A percentile compares a stretch with the other conserved stretches of the same genome.
These are phyloP conservation scores for Solenopsis invicta DNA, from an alignment of 1,140 invertebrate species.

Conservation along the genomic window DNA sequence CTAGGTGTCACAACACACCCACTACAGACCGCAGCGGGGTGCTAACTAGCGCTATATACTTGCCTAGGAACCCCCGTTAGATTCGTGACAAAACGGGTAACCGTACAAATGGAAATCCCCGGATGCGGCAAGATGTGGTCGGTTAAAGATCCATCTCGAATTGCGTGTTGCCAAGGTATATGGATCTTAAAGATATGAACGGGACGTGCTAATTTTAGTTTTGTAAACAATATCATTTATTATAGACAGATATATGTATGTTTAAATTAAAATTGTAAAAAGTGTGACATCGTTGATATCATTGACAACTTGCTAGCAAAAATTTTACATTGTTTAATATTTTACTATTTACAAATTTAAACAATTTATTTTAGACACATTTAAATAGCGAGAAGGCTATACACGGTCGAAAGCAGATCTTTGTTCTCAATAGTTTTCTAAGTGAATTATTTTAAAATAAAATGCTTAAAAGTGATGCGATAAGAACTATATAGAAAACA, in stretches of 20 bases:
- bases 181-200: background rate
- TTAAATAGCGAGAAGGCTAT: no score
- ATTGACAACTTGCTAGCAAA: background rate
- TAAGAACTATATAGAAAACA: background rate
- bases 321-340: background rate
- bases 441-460: background rate
- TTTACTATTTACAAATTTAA: background rate
- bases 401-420: no score
- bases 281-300: background rate
- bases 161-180: background rate
- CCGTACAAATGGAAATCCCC: background rate
- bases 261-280: background rate
- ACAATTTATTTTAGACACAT: background rate
- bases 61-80: conserved; percentile 68
- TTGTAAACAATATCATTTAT: background rate
- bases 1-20: conserved; percentile 84
- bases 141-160: conserved; percentile 3
- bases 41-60: conserved; percentile 82
- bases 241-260: background rate
- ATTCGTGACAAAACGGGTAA: conserved; percentile 34
- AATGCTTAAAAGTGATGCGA: background rate
- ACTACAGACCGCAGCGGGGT: conserved; percentile 81
- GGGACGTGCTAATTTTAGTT: background rate
- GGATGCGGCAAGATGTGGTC: background rate
- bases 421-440: no score